Evolutionary conservation across 2,888 invertebrate species (phyloP).

Genomic region (Silvanus unidentatus): DNA sequence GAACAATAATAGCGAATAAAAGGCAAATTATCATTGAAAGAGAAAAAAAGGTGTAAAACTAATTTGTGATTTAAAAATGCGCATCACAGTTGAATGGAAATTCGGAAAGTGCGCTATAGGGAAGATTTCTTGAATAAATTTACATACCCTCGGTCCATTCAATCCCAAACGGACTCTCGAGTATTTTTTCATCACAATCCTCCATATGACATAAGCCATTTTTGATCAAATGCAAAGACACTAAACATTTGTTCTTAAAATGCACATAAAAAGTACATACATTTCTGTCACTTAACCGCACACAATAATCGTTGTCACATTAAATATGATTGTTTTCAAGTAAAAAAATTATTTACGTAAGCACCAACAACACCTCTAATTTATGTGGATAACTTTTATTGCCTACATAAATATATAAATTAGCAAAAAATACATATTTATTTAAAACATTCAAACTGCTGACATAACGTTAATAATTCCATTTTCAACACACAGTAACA

Average conservation of each 20-base stretch:
- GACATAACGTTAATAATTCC: too few relatives aligned
- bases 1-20: neutral
- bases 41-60: neutral
- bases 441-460: too few relatives aligned
- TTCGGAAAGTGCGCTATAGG: too few relatives aligned
- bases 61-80: too few relatives aligned
- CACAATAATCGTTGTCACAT: constrained; percentile 3
- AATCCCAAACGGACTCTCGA: constrained; percentile 53
- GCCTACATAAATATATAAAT: constrained; percentile 1
- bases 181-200: constrained; percentile 57
- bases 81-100: too few relatives aligned
- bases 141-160: constrained; percentile 34
- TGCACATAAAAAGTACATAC: constrained; percentile 4
- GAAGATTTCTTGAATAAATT: too few relatives aligned
- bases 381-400: constrained; percentile 7
- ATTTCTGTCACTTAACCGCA: constrained; percentile 12
- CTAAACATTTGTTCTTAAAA: constrained; percentile 17
- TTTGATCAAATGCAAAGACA: constrained; percentile 10
- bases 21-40: neutral
- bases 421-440: too few relatives aligned
- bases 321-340: neutral
- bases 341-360: neutral
- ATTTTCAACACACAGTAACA: too few relatives aligned
- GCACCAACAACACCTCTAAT: constrained; percentile 5
- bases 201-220: constrained; percentile 58